Evolutionary conservation across 2,888 invertebrate genomes (phyloP).

Genomic region (Eledona agricola): DNA sequence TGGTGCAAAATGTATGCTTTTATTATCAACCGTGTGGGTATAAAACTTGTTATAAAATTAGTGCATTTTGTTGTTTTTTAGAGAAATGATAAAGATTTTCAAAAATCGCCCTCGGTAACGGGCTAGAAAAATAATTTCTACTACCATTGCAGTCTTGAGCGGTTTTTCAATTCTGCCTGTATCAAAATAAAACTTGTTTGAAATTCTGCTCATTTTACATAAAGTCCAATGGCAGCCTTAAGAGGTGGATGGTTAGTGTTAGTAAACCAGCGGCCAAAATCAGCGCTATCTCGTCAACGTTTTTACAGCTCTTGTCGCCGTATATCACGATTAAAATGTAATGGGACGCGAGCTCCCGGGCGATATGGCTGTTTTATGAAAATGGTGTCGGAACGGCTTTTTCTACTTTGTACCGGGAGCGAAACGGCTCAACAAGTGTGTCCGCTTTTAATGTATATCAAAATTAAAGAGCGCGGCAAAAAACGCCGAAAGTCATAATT

Average conservation of each 20-base stretch:
- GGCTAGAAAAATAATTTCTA: too few species aligned
- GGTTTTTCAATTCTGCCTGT: constrained; percentile 1
- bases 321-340: constrained; percentile 20
- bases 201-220: too few species aligned
- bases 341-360: constrained; percentile 2
- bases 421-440: constrained; percentile 4
- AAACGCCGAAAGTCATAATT: background rate
- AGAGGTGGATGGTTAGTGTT: too few species aligned
- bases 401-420: background rate
- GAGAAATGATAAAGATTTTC: too few species aligned
- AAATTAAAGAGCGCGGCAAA: background rate
- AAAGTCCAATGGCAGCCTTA: too few species aligned
- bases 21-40: too few species aligned
- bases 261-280: background rate
- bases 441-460: constrained; percentile 3
- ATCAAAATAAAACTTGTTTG: background rate
- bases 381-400: constrained; percentile 1
- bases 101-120: too few species aligned
- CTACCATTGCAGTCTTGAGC: background rate
- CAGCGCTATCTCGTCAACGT: constrained; percentile 19
- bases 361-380: constrained; percentile 12
- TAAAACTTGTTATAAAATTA: too few species aligned
- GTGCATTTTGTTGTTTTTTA: too few species aligned
- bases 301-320: constrained; percentile 24
- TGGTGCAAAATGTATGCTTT: too few species aligned